Percentiles rank a stretch among this genome's conserved stretches.
These are phyloP conservation scores for Irena cyanogastra DNA, from an alignment of 2,113 vertebrate species.

Conservation along the genomic window DNA sequence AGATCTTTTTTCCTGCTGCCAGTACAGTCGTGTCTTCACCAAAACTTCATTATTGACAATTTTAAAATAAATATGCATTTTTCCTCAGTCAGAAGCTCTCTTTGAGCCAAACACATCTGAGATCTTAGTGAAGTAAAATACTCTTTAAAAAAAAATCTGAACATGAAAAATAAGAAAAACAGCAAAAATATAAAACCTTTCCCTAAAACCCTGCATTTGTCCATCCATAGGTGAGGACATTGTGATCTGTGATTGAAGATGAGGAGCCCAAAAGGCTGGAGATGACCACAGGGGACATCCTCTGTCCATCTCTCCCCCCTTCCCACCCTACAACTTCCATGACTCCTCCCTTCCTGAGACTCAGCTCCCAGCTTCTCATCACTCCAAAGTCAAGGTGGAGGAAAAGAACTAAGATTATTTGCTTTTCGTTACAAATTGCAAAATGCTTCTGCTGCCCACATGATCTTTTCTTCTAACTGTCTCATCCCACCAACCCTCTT, in stretches of 20 bases:
- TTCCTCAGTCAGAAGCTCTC: background rate
- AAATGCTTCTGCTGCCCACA: background rate
- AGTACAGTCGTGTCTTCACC: background rate
- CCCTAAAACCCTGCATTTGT: background rate
- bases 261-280: background rate
- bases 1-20: background rate
- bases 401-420: background rate
- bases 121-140: background rate
- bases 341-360: background rate
- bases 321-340: background rate
- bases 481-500: background rate
- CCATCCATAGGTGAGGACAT: background rate
- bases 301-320: background rate
- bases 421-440: background rate
- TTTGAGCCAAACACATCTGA: background rate
- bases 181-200: constrained; percentile 47
- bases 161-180: constrained; percentile 1
- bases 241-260: background rate
- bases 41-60: background rate
- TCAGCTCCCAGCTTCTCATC: background rate
- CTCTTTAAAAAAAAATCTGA: background rate
- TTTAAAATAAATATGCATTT: background rate
- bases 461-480: background rate
- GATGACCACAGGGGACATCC: background rate
- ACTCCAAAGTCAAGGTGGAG: background rate